Base-by-base conservation (phyloP, 1,140 invertebrate species). In the Hermatobates lingyangjiaoensis region DNA sequence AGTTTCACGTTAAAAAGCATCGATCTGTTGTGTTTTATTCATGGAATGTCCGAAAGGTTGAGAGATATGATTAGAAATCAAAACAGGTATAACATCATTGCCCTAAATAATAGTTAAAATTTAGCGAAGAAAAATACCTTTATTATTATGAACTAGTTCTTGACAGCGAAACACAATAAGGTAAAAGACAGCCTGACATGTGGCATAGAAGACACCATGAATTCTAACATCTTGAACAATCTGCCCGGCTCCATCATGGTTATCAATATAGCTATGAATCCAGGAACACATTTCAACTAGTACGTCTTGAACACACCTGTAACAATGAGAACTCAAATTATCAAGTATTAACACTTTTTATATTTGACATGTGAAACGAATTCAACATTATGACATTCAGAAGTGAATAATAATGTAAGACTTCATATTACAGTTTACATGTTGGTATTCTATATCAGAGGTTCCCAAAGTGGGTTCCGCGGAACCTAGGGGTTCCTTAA, bases 171-270 rank as follows among this genome's bases (percentile, higher is more conserved):
- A 93, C 1, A 83, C 79, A 51, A 95, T 79, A 2, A 92, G 69
- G 67, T 94, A 92, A 64, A 96, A 94, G 27, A 93, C 68, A 0
- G 83, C 77, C 67, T 95, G 89, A 61, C 88, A 92, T 12, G 91
- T 76, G 15, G 81, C 76, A 64, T 92, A 91, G 66, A 95, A 96
- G 1, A 90, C 77, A 26, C 74, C 71, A 64, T 96, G 89, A 2
- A 79, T 72, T 61, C 77, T 75, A 54, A 71, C 54, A 55, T 74
- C 72, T 48, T 68, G 63, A 7, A 62, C 74, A 68, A 20, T 64
- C 53, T 56, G 60, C 60, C 55, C 71, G 7, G 4, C 65, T 45
- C 67, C 57, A 59, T 79, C 74, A 54, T 74, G 73, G 54, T 65
- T 71, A 30, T 71, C 66, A 18, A 88, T 80, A 60, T 91, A 89